Evolutionary conservation across 2,797 vertebrate genomes (phyloP), one percentile per base, ranked within the genome.

Genomic region (Notolepis coatsorum): DNA sequence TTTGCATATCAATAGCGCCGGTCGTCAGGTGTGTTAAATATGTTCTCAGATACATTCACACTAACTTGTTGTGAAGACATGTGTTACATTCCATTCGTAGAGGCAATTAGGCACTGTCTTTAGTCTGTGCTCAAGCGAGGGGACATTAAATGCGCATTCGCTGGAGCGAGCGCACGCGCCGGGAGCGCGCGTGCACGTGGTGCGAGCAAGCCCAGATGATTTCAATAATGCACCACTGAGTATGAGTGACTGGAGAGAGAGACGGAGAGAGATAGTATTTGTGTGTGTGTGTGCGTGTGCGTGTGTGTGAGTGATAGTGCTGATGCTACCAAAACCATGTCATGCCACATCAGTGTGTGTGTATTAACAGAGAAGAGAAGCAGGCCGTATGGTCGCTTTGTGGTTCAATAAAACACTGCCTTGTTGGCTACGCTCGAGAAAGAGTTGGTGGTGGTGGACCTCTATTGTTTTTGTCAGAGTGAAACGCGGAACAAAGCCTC

Each of bases 391-490:
- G 53, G 77, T 88, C 87, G 85, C 76, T 85, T 91, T 92, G 92
- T 64, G 90, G 90, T 93, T 90, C 50, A 35, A 56, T 53, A 65
- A 59, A 83, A 84, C 67, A n/a, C 75, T 10, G 65, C 55, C 79
- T 89, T 84, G 60, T 71, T 63, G 58, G 64, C 68, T 58, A 51
- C n/a, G 69, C 75, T 63, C 41, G 73, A 45, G 6, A 48, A 77
- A 80, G 43, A 79, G 76, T 71, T 70, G 37, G 73, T 30, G 18
- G 49, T 23, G 61, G 46, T 72, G 74, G 75, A 85, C 70, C 60
- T 71, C 60, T 78, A 73, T 80, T 89, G 90, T 92, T 92, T 90
- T 88, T 87, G 83, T 89, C 86, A 87, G 75, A 76, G 76, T 71
- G 78, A 85, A 86, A 80, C 69, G 75, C 53, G 65, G n/a, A 79